Conservation (phyloP, 2,797 vertebrate genomes). For the Anguilla anguilla region DNA sequence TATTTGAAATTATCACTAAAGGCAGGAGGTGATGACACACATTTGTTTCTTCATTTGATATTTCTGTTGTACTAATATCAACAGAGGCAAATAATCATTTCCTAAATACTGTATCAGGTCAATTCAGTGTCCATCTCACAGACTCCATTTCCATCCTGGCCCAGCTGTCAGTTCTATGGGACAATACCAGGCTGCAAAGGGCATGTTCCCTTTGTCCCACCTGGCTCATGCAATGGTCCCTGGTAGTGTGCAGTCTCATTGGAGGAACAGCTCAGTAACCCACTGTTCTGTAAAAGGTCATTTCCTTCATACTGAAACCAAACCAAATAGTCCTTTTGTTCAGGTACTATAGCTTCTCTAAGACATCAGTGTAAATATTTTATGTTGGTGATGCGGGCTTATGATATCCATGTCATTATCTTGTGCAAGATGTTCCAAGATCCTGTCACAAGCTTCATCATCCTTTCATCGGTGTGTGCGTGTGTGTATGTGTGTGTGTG, state of each 20-base stretch:
- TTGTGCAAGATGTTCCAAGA: background rate
- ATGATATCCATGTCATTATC: background rate
- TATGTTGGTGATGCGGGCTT: background rate
- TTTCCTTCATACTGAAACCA: background rate
- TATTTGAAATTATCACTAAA: background rate
- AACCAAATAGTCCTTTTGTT: no score
- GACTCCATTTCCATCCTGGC: background rate
- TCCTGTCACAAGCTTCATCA: background rate
- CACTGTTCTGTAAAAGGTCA: background rate
- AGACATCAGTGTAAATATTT: background rate
- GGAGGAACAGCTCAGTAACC: background rate
- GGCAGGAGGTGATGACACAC: background rate
- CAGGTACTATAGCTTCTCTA: background rate
- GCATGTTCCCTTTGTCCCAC: background rate
- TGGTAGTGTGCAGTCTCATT: background rate
- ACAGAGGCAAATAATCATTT: background rate
- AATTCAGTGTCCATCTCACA: background rate
- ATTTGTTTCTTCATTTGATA: background rate
- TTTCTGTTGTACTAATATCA: background rate
- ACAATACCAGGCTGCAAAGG: background rate
- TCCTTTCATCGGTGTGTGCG: background rate
- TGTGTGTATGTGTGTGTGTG: no score
- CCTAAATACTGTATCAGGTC: background rate
- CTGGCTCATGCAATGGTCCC: background rate
- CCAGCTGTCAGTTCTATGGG: background rate